A percentile compares a stretch with the other conserved stretches of the same genome.
phyloP scores from a whole-genome alignment of 2,888 invertebrate genomes.

The Noctuana brunneofusca region DNA sequence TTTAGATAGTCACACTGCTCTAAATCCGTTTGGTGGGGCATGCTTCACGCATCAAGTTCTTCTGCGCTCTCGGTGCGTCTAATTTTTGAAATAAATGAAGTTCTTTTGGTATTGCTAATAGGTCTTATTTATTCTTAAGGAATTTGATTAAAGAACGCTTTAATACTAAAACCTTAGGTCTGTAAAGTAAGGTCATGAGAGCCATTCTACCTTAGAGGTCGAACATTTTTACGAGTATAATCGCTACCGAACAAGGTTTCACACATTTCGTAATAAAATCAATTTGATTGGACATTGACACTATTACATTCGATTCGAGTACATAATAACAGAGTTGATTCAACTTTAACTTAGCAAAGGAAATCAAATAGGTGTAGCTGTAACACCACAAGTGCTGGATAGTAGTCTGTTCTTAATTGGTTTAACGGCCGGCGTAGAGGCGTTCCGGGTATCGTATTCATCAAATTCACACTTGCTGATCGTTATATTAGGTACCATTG shows the following conservation, averaged over 20 bases:
- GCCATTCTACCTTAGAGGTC: neutral
- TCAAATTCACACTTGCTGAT: slow-evolving; percentile 9
- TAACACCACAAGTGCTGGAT: slow-evolving; percentile 31
- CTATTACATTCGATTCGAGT: neutral
- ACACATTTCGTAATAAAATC: neutral
- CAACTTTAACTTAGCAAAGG: slow-evolving; percentile 4
- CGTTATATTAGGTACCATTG: slow-evolving; percentile 15
- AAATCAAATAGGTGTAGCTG: slow-evolving; percentile 29
- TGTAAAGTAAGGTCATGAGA: no score
- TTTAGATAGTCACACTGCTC: no score
- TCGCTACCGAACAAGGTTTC: neutral
- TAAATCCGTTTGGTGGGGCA: no score
- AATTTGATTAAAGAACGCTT: no score
- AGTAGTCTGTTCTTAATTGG: slow-evolving; percentile 30
- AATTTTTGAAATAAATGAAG: no score
- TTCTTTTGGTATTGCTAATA: no score
- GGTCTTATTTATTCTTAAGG: no score
- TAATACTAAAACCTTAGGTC: no score
- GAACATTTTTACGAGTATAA: no score
- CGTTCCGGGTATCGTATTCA: slow-evolving; percentile 15
- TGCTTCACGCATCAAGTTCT: no score
- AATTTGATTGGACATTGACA: neutral
- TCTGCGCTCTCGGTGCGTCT: no score
- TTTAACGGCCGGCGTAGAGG: slow-evolving; percentile 21
- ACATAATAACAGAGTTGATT: slow-evolving; percentile 1